A percentile compares a stretch with the other conserved stretches of the same genome.
Conservation (phyloP, 1,140 invertebrate genomes). For the Drosophila nigrodunni region DNA sequence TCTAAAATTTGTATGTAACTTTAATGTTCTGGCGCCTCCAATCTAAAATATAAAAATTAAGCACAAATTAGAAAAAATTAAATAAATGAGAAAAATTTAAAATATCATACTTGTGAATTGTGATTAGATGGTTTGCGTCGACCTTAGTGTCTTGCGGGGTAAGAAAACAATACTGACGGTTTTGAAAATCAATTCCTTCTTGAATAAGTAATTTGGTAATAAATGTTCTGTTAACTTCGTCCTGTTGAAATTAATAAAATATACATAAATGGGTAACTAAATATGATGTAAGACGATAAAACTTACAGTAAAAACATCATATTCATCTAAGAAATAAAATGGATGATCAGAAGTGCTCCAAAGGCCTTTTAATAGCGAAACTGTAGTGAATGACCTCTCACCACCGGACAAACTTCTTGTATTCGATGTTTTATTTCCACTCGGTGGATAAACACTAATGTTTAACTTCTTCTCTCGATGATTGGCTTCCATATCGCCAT, state of each 20-base stretch:
- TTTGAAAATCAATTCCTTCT: conserved; percentile 87
- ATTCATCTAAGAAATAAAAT: conserved; percentile 98
- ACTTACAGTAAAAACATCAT: conserved; percentile 98
- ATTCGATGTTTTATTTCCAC: conserved; percentile 83
- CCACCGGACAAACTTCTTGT: conserved; percentile 94
- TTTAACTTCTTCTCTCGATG: conserved; percentile 86
- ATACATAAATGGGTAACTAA: background rate
- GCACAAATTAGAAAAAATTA: background rate
- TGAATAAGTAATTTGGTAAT: conserved; percentile 89
- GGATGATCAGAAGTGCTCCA: conserved; percentile 96
- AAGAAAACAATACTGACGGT: conserved; percentile 90
- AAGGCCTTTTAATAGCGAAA: conserved; percentile 96
- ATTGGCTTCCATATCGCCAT: conserved; percentile 88
- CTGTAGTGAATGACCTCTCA: conserved; percentile 97
- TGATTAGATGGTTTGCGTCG: conserved; percentile 85
- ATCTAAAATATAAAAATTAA: conserved; percentile 25
- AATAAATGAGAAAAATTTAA: background rate
- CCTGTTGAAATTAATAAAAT: conserved; percentile 85
- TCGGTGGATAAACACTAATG: conserved; percentile 86
- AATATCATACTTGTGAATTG: conserved; percentile 85
- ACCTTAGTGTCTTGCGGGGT: conserved; percentile 90
- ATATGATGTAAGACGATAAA: background rate
- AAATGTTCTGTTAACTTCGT: conserved; percentile 89
- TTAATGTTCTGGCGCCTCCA: conserved; percentile 61
- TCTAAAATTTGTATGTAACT: background rate